Evolutionary conservation across 2,113 vertebrate genomes (phyloP).

Genomic region (Bufo bufo): DNA sequence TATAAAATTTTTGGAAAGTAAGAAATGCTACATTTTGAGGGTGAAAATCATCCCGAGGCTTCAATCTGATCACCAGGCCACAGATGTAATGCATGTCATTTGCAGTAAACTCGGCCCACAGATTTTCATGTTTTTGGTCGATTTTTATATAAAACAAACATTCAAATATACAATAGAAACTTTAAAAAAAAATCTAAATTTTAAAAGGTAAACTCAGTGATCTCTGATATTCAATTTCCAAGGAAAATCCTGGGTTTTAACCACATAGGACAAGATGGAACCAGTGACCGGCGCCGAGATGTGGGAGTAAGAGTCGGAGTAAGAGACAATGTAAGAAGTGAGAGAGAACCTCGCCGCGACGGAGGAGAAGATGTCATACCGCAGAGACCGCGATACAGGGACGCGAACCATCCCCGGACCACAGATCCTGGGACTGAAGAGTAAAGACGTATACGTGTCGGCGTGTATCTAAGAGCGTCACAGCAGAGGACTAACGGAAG

Average conservation of each 20-base stretch:
- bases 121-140: background rate
- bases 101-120: background rate
- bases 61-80: background rate
- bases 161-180: background rate
- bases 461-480: background rate
- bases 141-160: background rate
- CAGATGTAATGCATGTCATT: background rate
- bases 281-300: background rate
- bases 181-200: background rate
- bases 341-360: background rate
- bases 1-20: too few relatives aligned
- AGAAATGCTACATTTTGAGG: background rate
- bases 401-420: background rate
- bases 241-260: background rate
- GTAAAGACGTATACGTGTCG: background rate
- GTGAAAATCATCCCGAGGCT: background rate
- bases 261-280: background rate
- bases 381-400: background rate
- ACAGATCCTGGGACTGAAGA: background rate
- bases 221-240: background rate
- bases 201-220: background rate
- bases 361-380: background rate
- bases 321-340: background rate
- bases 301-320: background rate
- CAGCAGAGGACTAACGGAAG: background rate